phyloP scores from a whole-genome alignment of 2,888 invertebrate species.

The Limnephilus auricula region DNA sequence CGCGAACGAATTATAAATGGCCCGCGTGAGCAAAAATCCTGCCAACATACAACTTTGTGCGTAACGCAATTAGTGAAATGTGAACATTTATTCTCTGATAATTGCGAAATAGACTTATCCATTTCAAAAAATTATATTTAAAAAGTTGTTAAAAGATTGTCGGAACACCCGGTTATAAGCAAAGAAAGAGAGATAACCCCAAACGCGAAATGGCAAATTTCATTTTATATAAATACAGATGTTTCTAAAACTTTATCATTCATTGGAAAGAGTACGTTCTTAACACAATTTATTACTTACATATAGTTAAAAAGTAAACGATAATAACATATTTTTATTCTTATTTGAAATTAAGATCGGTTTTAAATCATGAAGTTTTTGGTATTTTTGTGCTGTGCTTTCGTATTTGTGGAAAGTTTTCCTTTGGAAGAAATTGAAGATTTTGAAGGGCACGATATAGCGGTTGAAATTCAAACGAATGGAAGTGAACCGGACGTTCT shows the following conservation, averaged over 20 bases:
- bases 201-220: not conserved
- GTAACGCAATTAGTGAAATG: no score
- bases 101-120: no score
- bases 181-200: not conserved
- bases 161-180: not conserved
- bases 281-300: not conserved
- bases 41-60: no score
- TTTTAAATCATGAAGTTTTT: not conserved
- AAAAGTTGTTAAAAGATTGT: not conserved
- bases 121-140: no score
- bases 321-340: not conserved
- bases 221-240: not conserved
- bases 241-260: not conserved
- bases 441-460: not conserved
- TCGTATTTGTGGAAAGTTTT: not conserved
- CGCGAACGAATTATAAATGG: no score
- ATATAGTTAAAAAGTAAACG: not conserved
- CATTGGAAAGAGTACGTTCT: not conserved
- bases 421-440: not conserved
- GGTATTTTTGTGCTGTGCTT: not conserved
- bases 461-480: not conserved
- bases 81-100: no score
- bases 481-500: not conserved
- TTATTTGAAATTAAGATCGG: not conserved
- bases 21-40: no score